These are phyloP conservation scores for Columbina picui DNA, from an alignment of 2,113 vertebrate species.

Conservation along the genomic window DNA sequence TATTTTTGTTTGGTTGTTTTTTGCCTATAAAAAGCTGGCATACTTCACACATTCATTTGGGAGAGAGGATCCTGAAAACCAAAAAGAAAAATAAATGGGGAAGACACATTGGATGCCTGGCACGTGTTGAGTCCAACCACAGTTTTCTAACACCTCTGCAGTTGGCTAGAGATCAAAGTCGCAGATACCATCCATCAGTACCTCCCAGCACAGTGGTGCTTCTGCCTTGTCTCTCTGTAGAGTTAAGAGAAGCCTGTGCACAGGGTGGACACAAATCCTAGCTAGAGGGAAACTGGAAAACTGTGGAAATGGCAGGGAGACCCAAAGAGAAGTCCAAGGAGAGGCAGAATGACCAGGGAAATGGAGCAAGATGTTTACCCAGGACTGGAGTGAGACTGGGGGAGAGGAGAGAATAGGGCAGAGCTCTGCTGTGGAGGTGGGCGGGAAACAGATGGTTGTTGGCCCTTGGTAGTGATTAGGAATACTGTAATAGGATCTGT, in stretches of 20 bases:
- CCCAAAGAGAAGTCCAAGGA: background rate
- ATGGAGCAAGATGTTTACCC: background rate
- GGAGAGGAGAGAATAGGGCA: background rate
- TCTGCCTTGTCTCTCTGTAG: background rate
- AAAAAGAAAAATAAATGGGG: background rate
- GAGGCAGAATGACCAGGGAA: background rate
- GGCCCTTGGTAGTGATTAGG: background rate
- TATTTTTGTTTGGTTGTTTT: background rate
- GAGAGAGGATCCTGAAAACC: background rate
- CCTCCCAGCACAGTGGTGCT: background rate
- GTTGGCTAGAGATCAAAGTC: background rate
- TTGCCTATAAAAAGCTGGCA: background rate
- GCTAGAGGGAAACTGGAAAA: background rate
- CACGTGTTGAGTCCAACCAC: background rate
- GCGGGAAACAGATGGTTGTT: background rate
- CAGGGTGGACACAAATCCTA: background rate
- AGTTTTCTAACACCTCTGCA: conserved; percentile 21
- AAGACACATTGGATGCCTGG: background rate
- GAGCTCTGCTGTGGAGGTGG: background rate
- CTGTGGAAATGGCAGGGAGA: background rate
- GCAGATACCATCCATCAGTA: background rate
- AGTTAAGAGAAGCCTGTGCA: background rate
- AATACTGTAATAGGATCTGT: background rate
- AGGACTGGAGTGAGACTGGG: background rate
- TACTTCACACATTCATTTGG: background rate